Percentiles rank a stretch among this genome's conserved stretches.
Conservation (phyloP, 2,113 vertebrate genomes). For the Ptyas mucosa region DNA sequence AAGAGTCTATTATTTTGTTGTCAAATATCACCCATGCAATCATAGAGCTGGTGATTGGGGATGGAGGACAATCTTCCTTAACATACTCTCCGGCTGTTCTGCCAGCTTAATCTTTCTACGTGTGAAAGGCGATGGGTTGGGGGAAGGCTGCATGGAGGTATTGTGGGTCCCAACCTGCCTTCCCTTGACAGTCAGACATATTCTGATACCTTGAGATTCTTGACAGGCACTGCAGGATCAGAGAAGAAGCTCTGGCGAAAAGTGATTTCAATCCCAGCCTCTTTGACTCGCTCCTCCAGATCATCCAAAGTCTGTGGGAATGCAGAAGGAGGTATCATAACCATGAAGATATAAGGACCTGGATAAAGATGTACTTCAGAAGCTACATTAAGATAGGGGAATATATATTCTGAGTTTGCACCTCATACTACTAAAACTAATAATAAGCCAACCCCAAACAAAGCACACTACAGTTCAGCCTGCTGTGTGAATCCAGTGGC, state of each 20-base stretch:
- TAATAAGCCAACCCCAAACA: neutral
- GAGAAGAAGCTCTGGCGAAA: slow-evolving; percentile 95
- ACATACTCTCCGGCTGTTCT: neutral
- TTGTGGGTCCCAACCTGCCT: neutral
- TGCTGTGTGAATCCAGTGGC: neutral
- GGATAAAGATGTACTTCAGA: neutral
- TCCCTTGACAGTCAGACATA: neutral
- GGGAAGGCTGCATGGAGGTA: neutral
- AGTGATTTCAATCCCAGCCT: slow-evolving; percentile 92
- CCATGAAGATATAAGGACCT: neutral
- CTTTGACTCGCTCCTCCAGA: slow-evolving; percentile 87
- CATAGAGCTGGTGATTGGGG: neutral
- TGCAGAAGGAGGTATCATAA: neutral
- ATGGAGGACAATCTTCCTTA: neutral
- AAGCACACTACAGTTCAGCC: neutral
- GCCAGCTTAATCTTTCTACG: neutral
- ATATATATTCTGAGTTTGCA: neutral
- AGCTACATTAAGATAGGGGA: neutral
- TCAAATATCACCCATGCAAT: neutral
- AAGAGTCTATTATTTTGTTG: neutral
- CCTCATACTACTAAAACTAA: neutral
- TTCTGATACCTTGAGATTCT: slow-evolving; percentile 87
- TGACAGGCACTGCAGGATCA: slow-evolving; percentile 88
- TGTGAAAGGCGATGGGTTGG: neutral
- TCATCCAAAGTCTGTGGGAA: slow-evolving; percentile 85